phyloP scores from a whole-genome alignment of 1,140 invertebrate species.

The Penaeus japonicus region DNA sequence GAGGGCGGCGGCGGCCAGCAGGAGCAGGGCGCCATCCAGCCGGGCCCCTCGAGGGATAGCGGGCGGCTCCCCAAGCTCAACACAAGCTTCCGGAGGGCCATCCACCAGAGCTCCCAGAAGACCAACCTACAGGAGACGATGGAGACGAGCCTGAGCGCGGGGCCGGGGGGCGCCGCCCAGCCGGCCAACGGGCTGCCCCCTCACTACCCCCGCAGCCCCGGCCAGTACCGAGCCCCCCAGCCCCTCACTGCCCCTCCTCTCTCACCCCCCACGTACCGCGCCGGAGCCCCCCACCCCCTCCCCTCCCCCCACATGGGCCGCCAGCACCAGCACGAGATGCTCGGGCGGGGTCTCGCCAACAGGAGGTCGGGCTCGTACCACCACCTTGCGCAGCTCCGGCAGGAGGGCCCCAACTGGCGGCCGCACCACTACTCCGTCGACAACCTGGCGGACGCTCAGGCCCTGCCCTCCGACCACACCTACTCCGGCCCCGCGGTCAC shows the following conservation, averaged over 20 bases:
- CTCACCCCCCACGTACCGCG: slow-evolving; percentile 19
- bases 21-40: slow-evolving; percentile 30
- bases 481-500: slow-evolving; percentile 39
- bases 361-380: slow-evolving; percentile 46
- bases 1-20: slow-evolving; percentile 34
- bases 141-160: slow-evolving; percentile 31
- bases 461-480: slow-evolving; percentile 55
- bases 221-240: slow-evolving; percentile 28
- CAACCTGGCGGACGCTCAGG: slow-evolving; percentile 45
- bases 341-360: slow-evolving; percentile 22
- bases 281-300: slow-evolving; percentile 1
- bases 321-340: slow-evolving; percentile 28
- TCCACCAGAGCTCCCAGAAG: slow-evolving; percentile 61
- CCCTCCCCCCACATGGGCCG: slow-evolving; percentile 38
- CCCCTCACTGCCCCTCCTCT: neutral
- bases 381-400: slow-evolving; percentile 44
- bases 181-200: slow-evolving; percentile 25
- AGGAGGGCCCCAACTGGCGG: slow-evolving; percentile 17
- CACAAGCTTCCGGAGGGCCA: slow-evolving; percentile 61
- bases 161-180: neutral
- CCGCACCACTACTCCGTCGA: slow-evolving; percentile 47
- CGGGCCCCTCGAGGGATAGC: slow-evolving; percentile 14
- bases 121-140: slow-evolving; percentile 57
- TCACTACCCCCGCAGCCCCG: slow-evolving; percentile 34
- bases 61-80: slow-evolving; percentile 58